phyloP scores from a whole-genome alignment of 2,113 vertebrate genomes.

The Alligator sinensis region DNA sequence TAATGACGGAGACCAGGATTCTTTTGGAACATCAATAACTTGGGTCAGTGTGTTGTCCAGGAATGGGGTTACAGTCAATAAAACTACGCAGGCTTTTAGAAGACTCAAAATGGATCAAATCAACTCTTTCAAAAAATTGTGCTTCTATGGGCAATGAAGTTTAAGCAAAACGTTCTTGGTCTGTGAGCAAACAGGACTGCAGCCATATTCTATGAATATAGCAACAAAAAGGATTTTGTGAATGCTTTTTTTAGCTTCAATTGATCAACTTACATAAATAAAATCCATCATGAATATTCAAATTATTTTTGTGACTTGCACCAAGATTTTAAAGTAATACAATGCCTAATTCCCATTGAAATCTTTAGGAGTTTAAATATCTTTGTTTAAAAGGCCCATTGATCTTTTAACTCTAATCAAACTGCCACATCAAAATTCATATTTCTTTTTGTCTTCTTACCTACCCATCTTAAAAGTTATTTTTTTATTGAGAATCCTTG shows the following conservation, averaged over 20 bases:
- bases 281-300: background rate
- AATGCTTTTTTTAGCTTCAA: background rate
- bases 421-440: background rate
- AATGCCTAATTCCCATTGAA: background rate
- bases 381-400: background rate
- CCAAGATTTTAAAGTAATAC: background rate
- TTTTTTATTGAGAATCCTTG: background rate
- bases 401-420: background rate
- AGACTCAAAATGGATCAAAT: too few relatives aligned
- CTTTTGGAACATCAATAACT: too few relatives aligned
- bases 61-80: too few relatives aligned
- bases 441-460: rapidly evolving
- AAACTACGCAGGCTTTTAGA: too few relatives aligned
- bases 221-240: background rate
- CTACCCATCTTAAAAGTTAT: background rate
- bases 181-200: too few relatives aligned
- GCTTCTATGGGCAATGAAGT: too few relatives aligned
- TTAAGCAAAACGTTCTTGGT: too few relatives aligned
- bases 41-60: too few relatives aligned
- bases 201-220: too few relatives aligned
- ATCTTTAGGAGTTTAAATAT: background rate
- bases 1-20: too few relatives aligned
- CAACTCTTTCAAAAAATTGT: too few relatives aligned
- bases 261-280: background rate
- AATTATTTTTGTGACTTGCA: background rate